These are phyloP conservation scores for Drosophila kepulauana DNA, from an alignment of 1,140 invertebrate species.

Conservation along the genomic window DNA sequence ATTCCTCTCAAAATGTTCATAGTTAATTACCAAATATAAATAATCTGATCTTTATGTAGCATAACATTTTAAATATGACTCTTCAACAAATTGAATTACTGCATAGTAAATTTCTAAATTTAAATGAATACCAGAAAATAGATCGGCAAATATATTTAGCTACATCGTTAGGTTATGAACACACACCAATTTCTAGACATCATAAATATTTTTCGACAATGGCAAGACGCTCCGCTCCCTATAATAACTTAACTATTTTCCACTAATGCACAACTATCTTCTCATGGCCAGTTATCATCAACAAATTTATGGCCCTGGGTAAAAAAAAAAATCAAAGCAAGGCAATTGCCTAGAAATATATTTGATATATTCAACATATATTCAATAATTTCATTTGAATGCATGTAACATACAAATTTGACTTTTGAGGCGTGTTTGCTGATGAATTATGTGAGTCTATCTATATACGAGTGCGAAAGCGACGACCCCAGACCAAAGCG, in stretches of 20 bases:
- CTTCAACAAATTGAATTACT: no score
- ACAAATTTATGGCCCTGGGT: conserved; percentile 22
- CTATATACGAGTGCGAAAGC: conserved; percentile 13
- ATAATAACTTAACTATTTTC: background rate
- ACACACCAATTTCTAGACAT: no score
- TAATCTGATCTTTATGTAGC: no score
- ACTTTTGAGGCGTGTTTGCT: conserved; percentile 71
- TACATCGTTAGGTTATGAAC: no score
- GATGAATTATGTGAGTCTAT: conserved; percentile 67
- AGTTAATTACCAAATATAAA: no score
- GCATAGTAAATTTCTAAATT: no score
- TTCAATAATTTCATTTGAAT: conserved; percentile 10
- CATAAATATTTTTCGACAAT: no score
- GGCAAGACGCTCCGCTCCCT: no score
- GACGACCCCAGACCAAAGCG: conserved; percentile 58
- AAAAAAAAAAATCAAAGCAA: conserved; percentile 1
- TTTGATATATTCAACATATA: background rate
- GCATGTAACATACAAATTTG: conserved; percentile 21
- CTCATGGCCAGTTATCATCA: conserved; percentile 21
- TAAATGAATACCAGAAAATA: no score
- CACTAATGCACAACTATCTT: conserved; percentile 3
- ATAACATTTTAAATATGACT: no score
- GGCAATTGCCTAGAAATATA: background rate
- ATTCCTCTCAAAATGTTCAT: no score
- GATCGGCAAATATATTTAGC: no score